Evolutionary conservation across 2,888 invertebrate species (phyloP), one percentile per base, ranked within the genome.

Genomic region (Pyrgus malvae): DNA sequence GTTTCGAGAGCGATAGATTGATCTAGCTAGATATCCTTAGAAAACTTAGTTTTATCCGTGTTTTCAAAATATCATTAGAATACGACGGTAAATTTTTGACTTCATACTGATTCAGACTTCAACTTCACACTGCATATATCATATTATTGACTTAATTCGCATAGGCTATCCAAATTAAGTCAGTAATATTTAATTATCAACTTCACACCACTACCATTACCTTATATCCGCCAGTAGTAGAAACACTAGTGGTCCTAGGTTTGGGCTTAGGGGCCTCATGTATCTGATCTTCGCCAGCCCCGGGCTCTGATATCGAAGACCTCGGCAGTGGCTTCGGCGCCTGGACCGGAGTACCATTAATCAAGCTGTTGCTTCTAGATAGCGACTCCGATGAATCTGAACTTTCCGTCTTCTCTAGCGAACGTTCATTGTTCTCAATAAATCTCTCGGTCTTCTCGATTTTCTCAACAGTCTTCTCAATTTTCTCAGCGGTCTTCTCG

Each of bases 271-370:
- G 84, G 0, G 79, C 80, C 62, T 89, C 90, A 2, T 68, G 67
- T 56, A 70, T 12, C 16, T 38, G 69, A 25, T 92, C 92, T 23
- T 92, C 92, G 7, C 77, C 72, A 0, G 88, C 76, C 0, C 91
- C 91, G 1, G 91, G 91, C 68, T 96, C 96, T 0, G 95, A 94
- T 54, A 96, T 91, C 9, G 96, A 95, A 0, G 95, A 94, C 66
- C 96, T 91, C 0, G 96, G 96, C 83, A 96, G 86, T 9, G 96
- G 96, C 75, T 96, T 96, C 0, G 96, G 96, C 1, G 94, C 75
- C 41, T 93, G 91, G 0, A 83, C 71, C 3, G 82, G 85, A 25
- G 72, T 68, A 0, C 89, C 89, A 37, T 91, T 91, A 4, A 85
- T 77, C 56, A 83, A 66, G 66, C 86, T 84, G 53, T 84, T 83